Percentiles rank a stretch among this genome's conserved stretches.
Evolutionary conservation across 2,797 vertebrate genomes (phyloP).

Genomic region (Myotis daubentonii): DNA sequence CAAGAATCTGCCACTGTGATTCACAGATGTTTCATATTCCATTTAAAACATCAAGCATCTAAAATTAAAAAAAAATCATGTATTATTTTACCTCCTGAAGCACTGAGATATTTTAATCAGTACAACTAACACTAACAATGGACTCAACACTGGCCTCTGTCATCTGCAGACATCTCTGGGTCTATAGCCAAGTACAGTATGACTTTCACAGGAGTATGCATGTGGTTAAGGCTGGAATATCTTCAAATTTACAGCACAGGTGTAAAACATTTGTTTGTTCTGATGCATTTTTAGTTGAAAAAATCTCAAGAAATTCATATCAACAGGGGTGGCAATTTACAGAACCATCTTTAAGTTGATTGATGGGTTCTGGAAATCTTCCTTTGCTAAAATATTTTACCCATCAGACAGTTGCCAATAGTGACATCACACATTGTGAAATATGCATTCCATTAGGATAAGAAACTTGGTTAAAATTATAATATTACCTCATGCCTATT

Average conservation of each 20-base stretch:
- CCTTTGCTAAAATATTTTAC: conserved; percentile 9
- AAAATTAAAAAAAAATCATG: conserved; percentile 57
- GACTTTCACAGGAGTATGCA: background rate
- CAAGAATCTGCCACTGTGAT: conserved; percentile 60
- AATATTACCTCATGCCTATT: background rate
- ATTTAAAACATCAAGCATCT: conserved; percentile 32
- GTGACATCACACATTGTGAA: background rate
- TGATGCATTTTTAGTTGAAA: background rate
- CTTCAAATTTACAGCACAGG: background rate
- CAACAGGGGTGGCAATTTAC: background rate
- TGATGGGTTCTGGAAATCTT: background rate
- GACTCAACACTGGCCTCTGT: background rate
- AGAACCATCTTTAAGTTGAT: background rate
- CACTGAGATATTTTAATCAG: conserved; percentile 55
- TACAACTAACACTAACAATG: conserved; percentile 45
- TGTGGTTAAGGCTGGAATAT: background rate
- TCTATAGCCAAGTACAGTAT: background rate
- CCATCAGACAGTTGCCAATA: background rate
- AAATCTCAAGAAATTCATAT: background rate
- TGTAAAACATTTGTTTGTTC: background rate
- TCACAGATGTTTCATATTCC: conserved; percentile 53
- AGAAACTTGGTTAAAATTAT: conserved; percentile 27
- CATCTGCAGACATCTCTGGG: background rate
- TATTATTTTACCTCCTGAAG: conserved; percentile 23
- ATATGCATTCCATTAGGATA: background rate